Base-by-base conservation (phyloP, 1,140 invertebrate genomes). In the Apis cerana region DNA sequence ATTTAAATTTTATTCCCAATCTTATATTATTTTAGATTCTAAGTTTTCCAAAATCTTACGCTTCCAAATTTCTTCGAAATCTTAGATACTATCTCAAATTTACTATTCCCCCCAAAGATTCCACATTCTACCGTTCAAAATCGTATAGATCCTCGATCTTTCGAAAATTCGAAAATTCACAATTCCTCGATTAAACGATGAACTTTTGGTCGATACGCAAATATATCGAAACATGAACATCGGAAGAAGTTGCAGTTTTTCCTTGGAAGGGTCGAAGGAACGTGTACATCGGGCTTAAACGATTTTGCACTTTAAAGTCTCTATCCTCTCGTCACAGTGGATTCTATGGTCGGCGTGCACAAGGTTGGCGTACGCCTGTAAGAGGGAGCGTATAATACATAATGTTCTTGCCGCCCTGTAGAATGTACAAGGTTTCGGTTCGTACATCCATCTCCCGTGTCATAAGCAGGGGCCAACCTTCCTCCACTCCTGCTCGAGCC, bases 401-500 rank as follows among this genome's bases (percentile, higher is more conserved):
- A 91, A 90, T 90, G 89, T 91, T 90, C 88, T 90, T 89, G 87
- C 80, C 78, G 72, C 78, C 76, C 78, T 48, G 79, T 84, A 85
- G 88, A 85, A 83, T 85, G 88, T 90, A 87, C 83, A 90, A 86
- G 89, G 85, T 83, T 89, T 87, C 85, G 83, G 83, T 80, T 82
- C 83, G 85, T 88, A 91, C 90, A 91, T 91, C 90, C 87, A 91
- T 91, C 90, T 91, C 90, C 65, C 86, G 80, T 83, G 90, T 91
- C 90, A 91, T 86, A 86, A 86, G 85, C 90, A 91, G 82, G 33
- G 33, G 74, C 89, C 85, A 84, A 69, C 84, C 76, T 75, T 80
- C 80, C 81, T 81, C 83, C 80, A 75, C 85, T 83, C 33, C 33
- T 54, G 71, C 54, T 62, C 80, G 61, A 87, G 79, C 89, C 33